phyloP scores from a whole-genome alignment of 1,140 invertebrate species.

The Magallana ariakensis region DNA sequence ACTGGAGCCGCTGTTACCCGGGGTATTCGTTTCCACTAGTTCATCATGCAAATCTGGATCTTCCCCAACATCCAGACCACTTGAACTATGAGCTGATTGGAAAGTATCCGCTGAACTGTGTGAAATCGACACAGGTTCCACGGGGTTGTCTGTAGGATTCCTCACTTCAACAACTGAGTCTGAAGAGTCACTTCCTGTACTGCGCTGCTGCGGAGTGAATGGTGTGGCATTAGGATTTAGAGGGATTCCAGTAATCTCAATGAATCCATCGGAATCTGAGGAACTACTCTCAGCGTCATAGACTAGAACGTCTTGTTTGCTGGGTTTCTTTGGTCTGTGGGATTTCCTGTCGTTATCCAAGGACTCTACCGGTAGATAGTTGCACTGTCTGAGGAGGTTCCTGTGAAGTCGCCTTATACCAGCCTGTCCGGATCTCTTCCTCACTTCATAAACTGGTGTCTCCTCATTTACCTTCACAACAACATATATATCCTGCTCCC shows the following conservation, averaged over 20 bases:
- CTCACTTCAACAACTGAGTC: no score
- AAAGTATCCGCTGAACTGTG: background rate
- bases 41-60: background rate
- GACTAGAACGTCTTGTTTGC: background rate
- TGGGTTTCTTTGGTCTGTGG: background rate
- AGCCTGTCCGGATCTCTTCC: background rate
- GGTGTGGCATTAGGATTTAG: background rate
- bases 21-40: no score
- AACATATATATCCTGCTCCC: no score
- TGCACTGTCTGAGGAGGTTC: constrained; percentile 8
- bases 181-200: no score
- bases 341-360: background rate
- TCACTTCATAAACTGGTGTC: background rate
- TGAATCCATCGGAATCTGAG: background rate
- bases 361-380: background rate
- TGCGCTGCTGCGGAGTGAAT: no score
- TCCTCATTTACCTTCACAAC: no score
- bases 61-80: background rate
- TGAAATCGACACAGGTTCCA: no score
- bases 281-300: background rate
- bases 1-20: background rate
- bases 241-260: background rate
- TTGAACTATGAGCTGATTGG: background rate
- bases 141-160: no score
- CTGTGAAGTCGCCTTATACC: constrained; percentile 13